Percentiles rank a stretch among this genome's conserved stretches.
Conservation (phyloP, 2,888 invertebrate genomes). For the Sarcophaga variegata region DNA sequence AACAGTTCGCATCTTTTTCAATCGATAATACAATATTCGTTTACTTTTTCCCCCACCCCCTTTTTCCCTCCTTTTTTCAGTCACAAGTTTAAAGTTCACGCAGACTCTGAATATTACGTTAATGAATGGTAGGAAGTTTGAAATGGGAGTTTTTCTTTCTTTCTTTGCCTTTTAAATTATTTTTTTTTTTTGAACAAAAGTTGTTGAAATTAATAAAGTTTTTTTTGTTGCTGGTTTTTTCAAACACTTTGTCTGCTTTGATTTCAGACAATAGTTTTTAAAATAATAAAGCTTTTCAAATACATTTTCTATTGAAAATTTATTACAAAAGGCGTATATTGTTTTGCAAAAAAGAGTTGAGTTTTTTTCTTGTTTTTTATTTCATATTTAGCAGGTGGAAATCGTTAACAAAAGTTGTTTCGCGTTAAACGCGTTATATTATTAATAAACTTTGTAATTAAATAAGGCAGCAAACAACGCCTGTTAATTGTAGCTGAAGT, state of each 20-base stretch:
- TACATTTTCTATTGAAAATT: conserved; percentile 21
- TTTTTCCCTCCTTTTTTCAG: not conserved
- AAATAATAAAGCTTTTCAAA: conserved; percentile 29
- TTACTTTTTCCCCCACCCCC: too few relatives aligned
- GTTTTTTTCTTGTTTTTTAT: not conserved
- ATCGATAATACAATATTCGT: conserved; percentile 22
- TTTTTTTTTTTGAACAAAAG: not conserved
- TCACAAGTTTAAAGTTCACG: conserved; percentile 30
- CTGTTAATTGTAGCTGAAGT: not conserved
- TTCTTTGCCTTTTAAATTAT: not conserved
- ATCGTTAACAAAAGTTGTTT: not conserved
- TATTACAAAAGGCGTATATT: conserved; percentile 4
- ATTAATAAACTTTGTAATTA: not conserved
- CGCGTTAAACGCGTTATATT: not conserved
- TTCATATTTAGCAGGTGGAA: not conserved
- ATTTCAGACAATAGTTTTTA: not conserved
- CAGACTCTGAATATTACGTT: conserved; percentile 23
- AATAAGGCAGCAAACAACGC: not conserved
- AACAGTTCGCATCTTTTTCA: not conserved
- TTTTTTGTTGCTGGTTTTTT: not conserved
- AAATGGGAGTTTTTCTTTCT: not conserved
- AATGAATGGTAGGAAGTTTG: conserved; percentile 29
- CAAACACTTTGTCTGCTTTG: conserved; percentile 22
- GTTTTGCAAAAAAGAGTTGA: not conserved
- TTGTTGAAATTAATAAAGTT: conserved; percentile 52